Base-by-base conservation (phyloP, 2,888 invertebrate species). In the Lasioglossum malachurum region DNA sequence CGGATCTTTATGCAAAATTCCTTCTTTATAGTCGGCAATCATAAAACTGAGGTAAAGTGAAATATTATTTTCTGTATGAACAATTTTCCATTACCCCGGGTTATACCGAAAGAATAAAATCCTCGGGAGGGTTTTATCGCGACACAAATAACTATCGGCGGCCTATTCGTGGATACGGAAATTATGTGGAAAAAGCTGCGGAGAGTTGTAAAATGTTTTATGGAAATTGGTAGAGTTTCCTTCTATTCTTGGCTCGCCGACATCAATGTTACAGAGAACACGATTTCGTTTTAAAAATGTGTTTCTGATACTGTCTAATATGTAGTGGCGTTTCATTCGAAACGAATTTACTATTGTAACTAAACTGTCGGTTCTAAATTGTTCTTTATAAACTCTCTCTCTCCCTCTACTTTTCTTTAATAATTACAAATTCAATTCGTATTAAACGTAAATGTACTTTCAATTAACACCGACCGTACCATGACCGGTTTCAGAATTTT, bases 1-100 rank as follows among this genome's bases (percentile, higher is more conserved):
- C 31, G 64, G 64, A 64, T 64, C 64, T 64, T 64, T 64, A 64
- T 64, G 64, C 64, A 64, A 64, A 64, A 64, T 64, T 64, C 31
- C 64, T 64, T 31, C 64, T 64, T 64, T 64, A 64, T 31, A 31
- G 64, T 64, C 64, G 64, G 31, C 31, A 31, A 27, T 64, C 27
- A 16, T 31, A 31, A 27, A 31, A 16, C 64, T 12, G 64, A 16
- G 64, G 31, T 64, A 64, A 64, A 64, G 16, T 75, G 49, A 75
- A 75, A 75, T 49, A 57, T 38, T n/a, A 75, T 57, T 57, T 35
- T 75, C 53, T 8, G 53, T 53, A 38, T 19, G 75, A 64, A 64
- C 64, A 64, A 31, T 64, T 27, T 64, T 64, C 7, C 31, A 64
- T 64, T 31, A 31, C 31, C 31, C 16, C 5, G 64, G 31, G 14